phyloP scores from a whole-genome alignment of 2,797 vertebrate genomes.

The Bradypus variegatus region DNA sequence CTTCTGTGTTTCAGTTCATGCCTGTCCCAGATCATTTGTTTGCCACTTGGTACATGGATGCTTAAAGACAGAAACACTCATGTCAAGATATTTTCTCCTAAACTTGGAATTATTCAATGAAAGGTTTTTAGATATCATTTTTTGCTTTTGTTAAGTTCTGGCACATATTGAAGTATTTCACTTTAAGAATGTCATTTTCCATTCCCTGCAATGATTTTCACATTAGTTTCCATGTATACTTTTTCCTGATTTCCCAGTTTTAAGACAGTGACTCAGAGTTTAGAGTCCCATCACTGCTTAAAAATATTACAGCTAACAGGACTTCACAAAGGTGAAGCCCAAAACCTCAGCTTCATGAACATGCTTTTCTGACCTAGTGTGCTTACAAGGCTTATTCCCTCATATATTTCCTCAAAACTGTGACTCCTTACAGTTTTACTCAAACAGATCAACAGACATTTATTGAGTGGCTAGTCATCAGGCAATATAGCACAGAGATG shows the following conservation, averaged over 20 bases:
- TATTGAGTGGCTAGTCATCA: not conserved
- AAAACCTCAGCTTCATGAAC: not conserved
- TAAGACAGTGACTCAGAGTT: too few species aligned
- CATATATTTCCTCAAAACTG: too few species aligned
- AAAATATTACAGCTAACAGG: not conserved
- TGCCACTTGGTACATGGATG: not conserved
- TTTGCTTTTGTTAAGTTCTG: not conserved
- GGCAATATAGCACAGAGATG: not conserved
- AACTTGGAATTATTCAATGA: slow-evolving; percentile 5
- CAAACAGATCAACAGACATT: not conserved
- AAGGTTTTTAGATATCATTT: not conserved
- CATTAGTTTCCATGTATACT: not conserved
- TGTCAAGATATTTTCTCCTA: not conserved
- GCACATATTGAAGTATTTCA: not conserved
- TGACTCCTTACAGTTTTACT: not conserved
- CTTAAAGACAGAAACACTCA: slow-evolving; percentile 19
- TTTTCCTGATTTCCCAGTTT: not conserved
- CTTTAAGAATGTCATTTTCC: not conserved
- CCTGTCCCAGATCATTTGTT: not conserved
- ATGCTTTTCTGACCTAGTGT: not conserved
- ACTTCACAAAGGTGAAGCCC: too few species aligned
- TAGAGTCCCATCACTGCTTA: not conserved
- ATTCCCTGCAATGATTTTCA: not conserved
- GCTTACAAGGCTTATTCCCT: not conserved
- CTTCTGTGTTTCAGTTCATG: not conserved